phyloP scores from a whole-genome alignment of 2,888 invertebrate species.

The Plebejus melissa region DNA sequence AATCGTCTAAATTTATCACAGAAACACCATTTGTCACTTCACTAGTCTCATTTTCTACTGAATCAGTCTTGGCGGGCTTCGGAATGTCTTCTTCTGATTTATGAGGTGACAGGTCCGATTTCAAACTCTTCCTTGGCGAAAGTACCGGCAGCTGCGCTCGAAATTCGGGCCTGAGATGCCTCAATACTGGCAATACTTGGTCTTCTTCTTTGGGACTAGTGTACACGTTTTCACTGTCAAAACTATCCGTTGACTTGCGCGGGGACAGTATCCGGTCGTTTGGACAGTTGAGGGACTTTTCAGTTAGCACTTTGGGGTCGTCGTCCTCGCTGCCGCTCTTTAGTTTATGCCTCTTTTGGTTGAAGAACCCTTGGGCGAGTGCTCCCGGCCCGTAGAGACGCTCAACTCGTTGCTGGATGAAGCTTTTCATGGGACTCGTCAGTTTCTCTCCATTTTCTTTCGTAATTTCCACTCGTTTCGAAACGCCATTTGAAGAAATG shows the following conservation, averaged over 20 bases:
- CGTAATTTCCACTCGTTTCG: slow-evolving; percentile 69
- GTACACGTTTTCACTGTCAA: slow-evolving; percentile 49
- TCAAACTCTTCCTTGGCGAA: slow-evolving; percentile 77
- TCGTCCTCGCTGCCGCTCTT: slow-evolving; percentile 65
- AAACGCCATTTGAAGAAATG: slow-evolving; percentile 68
- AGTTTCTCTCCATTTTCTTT: slow-evolving; percentile 71
- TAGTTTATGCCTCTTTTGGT: slow-evolving; percentile 78
- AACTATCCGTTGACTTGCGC: slow-evolving; percentile 49
- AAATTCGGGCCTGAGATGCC: slow-evolving; percentile 91
- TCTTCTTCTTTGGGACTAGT: slow-evolving; percentile 59
- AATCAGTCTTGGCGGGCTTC: slow-evolving; percentile 51
- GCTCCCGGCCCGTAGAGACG: slow-evolving; percentile 93
- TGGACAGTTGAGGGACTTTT: slow-evolving; percentile 63
- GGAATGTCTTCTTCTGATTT: slow-evolving; percentile 61
- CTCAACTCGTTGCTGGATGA: slow-evolving; percentile 93
- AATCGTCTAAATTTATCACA: slow-evolving; percentile 64
- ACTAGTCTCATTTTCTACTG: slow-evolving; percentile 38
- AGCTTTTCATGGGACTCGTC: slow-evolving; percentile 82
- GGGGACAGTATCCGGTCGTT: slow-evolving; percentile 54
- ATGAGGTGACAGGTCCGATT: slow-evolving; percentile 57
- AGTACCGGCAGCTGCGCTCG: slow-evolving; percentile 88
- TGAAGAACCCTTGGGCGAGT: slow-evolving; percentile 90
- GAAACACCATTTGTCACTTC: slow-evolving; percentile 57
- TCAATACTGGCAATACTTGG: slow-evolving; percentile 84
- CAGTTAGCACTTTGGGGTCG: slow-evolving; percentile 60